Evolutionary conservation across 2,113 vertebrate genomes (phyloP), one percentile per base, ranked within the genome.

Genomic region (Lepus timidus): DNA sequence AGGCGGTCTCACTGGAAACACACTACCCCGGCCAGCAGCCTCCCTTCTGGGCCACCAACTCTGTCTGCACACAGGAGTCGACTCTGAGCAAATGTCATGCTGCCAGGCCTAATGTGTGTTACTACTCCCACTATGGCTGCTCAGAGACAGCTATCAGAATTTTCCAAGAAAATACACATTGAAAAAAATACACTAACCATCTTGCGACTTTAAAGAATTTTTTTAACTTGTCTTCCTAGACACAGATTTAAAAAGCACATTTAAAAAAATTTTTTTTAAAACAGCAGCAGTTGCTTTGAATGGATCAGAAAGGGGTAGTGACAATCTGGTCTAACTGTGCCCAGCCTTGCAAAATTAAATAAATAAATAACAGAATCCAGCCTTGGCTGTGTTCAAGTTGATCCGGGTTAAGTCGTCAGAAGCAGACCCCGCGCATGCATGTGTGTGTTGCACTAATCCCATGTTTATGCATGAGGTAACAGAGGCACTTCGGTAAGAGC

Each of bases 391-490:
- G 96, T 96, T 97, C 95, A 96, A 96, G 97, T 97, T 97, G 98
- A 98, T 98, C 95, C 95, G 97, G 97, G 97, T 98, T 96, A 97
- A 96, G 78, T 95, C 94, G 81, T 95, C 96, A 74, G 93, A 91
- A 96, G 86, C 80, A 90, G 97, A 90, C 25, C 83, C 95, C 51
- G 1, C 76, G 82, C 96, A 76, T 97, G 97, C 94, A 88, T 95
- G 97, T 98, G 96, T 97, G 96, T 97, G 95, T 97, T 98, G 95
- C 97, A 98, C 97, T 97, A 98, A 97, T 98, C 85, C 97, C 95
- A 98, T 98, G 97, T 98, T 98, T 98, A 98, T 99, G 98, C 98
- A 98, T 99, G 98, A 98, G 96, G 95, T 98, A 98, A 97, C 97
- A 98, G 96, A 98, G 98, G 97, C 98, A 98, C 98, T 99, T 98